phyloP scores from a whole-genome alignment of 64 coral and sea anemone genomes.

The Stichodactyla helianthus region DNA sequence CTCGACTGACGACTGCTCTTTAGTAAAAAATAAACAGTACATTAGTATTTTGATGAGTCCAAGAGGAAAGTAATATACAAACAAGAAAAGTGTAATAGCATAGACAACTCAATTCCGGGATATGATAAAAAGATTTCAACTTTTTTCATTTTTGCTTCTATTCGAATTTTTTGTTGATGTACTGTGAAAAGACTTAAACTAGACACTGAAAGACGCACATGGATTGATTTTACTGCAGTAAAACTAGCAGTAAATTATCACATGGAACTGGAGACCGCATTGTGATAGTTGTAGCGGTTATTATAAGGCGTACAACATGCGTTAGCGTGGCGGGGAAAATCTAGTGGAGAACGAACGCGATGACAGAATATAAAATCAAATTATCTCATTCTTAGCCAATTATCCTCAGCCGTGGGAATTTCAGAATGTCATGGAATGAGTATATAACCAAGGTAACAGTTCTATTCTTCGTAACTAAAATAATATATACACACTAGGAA shows the following conservation, averaged over 20 bases:
- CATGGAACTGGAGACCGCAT: neutral
- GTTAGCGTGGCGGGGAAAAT: neutral
- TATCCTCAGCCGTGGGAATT: neutral
- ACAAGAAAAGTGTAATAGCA: neutral
- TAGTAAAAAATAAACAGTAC: neutral
- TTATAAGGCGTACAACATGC: neutral
- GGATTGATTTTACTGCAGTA: neutral
- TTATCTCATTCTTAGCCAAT: neutral
- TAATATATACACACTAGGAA: neutral
- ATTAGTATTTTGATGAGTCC: neutral
- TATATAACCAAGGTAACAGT: neutral
- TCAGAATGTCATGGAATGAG: neutral
- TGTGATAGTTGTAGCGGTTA: neutral
- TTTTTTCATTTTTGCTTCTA: neutral
- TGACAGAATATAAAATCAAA: conserved; percentile 9
- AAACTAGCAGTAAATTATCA: neutral
- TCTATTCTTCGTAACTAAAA: too few species aligned
- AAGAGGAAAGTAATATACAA: neutral
- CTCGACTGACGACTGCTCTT: neutral
- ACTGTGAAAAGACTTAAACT: neutral
- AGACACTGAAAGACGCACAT: neutral
- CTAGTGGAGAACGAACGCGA: neutral
- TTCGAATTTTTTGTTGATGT: neutral
- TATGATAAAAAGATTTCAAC: neutral
- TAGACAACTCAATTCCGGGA: neutral